These are phyloP conservation scores for Fringilla coelebs DNA, from an alignment of 2,797 vertebrate genomes.

Conservation along the genomic window DNA sequence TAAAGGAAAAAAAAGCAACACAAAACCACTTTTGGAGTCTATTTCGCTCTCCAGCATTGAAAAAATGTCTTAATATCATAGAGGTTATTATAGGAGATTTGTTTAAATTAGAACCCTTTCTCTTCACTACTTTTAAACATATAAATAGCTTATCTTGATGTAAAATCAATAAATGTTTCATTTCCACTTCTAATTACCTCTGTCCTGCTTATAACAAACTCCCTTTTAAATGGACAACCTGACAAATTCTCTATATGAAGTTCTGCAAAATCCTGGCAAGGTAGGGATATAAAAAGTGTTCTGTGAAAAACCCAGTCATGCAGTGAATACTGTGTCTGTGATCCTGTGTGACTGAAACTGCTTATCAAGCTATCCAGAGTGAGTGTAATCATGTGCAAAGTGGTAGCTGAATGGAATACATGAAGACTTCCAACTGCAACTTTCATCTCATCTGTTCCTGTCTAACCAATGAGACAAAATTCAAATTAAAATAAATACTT, in stretches of 20 bases:
- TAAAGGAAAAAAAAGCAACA: background rate
- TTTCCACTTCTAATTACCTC: constrained; percentile 48
- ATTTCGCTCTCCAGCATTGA: constrained; percentile 5
- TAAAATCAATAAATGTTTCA: constrained; percentile 57
- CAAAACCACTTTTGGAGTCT: background rate
- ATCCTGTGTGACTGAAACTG: background rate
- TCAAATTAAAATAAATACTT: background rate
- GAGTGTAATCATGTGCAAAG: background rate
- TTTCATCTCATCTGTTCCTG: background rate
- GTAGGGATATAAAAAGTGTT: background rate
- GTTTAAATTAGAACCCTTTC: background rate
- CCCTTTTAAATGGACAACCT: background rate
- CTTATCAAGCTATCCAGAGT: background rate
- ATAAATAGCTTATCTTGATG: background rate
- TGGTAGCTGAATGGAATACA: background rate
- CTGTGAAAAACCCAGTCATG: background rate
- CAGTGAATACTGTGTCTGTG: background rate
- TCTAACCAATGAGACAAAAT: background rate
- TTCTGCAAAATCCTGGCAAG: background rate
- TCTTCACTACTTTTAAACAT: constrained; percentile 2
- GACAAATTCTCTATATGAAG: background rate
- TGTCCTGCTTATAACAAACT: constrained; percentile 17
- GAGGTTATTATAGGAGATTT: background rate
- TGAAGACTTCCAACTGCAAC: background rate
- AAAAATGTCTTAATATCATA: background rate